Evolutionary conservation across 2,888 invertebrate genomes (phyloP).

Genomic region (Arrhopalites spinosus): DNA sequence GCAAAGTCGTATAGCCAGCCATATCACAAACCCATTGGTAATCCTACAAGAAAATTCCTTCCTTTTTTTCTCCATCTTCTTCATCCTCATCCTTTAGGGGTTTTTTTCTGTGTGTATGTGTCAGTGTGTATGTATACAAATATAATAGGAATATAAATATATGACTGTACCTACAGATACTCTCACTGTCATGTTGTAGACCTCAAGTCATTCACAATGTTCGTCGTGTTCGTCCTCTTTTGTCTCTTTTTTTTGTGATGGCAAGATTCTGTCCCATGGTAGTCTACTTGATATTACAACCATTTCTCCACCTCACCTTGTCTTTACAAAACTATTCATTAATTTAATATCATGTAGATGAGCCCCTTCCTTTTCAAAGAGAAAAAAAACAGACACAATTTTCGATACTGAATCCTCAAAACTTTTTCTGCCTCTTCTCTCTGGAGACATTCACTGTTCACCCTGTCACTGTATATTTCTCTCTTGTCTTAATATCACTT

Average conservation of each 20-base stretch:
- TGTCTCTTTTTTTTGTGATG: background rate
- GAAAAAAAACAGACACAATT: no score
- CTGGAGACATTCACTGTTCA: background rate
- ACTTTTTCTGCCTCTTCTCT: background rate
- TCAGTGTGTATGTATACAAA: background rate
- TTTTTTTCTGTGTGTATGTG: no score
- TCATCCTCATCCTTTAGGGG: background rate
- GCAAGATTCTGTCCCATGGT: background rate
- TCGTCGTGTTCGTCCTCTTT: background rate
- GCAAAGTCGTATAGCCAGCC: slow-evolving; percentile 16
- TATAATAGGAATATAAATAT: background rate
- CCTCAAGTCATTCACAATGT: slow-evolving; percentile 19
- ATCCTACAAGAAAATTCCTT: slow-evolving; percentile 35
- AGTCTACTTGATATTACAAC: slow-evolving; percentile 17
- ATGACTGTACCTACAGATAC: background rate
- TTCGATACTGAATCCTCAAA: background rate
- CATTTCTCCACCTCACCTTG: slow-evolving; percentile 32
- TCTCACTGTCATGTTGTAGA: background rate
- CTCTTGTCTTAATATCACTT: background rate
- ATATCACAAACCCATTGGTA: slow-evolving; percentile 29
- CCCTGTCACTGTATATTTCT: no score
- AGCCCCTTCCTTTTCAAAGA: background rate
- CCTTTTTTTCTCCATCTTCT: slow-evolving; percentile 2
- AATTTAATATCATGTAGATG: background rate
- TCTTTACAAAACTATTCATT: slow-evolving; percentile 28